Percentiles rank a stretch among this genome's conserved stretches.
phyloP scores from a whole-genome alignment of 2,797 vertebrate species.

The Buphagus erythrorhynchus region DNA sequence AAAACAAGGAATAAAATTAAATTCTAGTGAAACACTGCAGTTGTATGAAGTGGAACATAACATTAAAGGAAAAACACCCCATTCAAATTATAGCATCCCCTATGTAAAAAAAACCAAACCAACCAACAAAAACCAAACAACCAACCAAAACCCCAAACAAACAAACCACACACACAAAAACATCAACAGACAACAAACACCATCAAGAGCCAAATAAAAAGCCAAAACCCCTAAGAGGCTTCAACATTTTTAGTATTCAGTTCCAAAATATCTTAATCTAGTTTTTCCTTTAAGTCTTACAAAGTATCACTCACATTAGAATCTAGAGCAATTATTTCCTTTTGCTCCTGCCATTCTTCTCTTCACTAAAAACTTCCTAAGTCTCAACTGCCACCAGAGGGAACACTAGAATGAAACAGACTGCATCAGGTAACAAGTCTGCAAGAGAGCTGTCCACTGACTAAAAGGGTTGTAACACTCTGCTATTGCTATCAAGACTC shows the following conservation, averaged over 20 bases:
- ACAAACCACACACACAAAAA: neutral
- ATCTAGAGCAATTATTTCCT: neutral
- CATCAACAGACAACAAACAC: neutral
- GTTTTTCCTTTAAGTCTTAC: neutral
- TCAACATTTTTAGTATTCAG: neutral
- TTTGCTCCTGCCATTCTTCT: neutral
- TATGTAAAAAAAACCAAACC: too few relatives aligned
- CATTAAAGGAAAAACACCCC: neutral
- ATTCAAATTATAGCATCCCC: neutral
- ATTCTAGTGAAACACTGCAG: neutral
- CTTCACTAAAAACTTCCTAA: neutral
- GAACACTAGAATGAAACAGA: neutral
- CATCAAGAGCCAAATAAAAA: neutral
- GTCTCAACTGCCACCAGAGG: neutral
- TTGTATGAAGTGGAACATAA: neutral
- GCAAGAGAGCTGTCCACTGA: neutral
- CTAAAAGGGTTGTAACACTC: neutral
- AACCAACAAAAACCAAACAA: neutral
- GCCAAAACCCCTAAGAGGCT: rapidly evolving
- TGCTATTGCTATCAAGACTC: neutral
- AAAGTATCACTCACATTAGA: neutral
- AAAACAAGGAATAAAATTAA: neutral
- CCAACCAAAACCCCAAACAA: neutral
- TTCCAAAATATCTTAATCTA: neutral
- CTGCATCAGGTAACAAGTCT: neutral